phyloP scores from a whole-genome alignment of 2,113 vertebrate species.

The Xerus inauris region DNA sequence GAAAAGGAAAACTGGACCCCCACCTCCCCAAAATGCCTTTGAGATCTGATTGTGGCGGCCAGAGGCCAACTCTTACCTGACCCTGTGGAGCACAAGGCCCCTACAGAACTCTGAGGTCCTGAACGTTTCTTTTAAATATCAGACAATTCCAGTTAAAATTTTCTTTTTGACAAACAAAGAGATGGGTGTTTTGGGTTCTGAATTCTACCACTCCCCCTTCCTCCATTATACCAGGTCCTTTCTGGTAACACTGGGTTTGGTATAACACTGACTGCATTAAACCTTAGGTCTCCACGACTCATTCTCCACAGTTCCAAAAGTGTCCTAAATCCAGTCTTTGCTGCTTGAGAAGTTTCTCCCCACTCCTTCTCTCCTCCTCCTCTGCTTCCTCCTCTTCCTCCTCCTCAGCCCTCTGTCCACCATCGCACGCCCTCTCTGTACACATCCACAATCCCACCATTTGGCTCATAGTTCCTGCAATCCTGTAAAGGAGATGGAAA shows the following conservation, averaged over 20 bases:
- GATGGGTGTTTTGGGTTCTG: conserved; percentile 84
- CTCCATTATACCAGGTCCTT: conserved; percentile 70
- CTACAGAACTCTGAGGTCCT: conserved; percentile 84
- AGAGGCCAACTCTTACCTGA: conserved; percentile 80
- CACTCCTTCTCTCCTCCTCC: neutral
- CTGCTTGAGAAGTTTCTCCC: conserved; percentile 44
- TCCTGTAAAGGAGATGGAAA: conserved; percentile 79
- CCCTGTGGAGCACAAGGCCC: conserved; percentile 83
- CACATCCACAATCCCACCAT: conserved; percentile 83
- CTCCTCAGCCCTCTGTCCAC: conserved; percentile 71
- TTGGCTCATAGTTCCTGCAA: conserved; percentile 82
- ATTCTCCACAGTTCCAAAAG: conserved; percentile 77
- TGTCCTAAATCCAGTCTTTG: conserved; percentile 71
- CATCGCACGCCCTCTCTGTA: conserved; percentile 72
- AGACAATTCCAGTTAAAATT: conserved; percentile 92
- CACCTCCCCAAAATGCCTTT: conserved; percentile 83
- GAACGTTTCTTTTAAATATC: conserved; percentile 87
- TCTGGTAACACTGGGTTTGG: conserved; percentile 85
- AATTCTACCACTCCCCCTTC: conserved; percentile 68
- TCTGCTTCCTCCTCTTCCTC: neutral
- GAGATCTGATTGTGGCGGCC: conserved; percentile 80
- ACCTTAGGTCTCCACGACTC: conserved; percentile 78
- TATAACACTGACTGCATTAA: conserved; percentile 83
- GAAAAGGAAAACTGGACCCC: conserved; percentile 88
- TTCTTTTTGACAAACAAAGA: conserved; percentile 81